phyloP scores from a whole-genome alignment of 1,140 invertebrate species.

The Drosophila littoralis region DNA sequence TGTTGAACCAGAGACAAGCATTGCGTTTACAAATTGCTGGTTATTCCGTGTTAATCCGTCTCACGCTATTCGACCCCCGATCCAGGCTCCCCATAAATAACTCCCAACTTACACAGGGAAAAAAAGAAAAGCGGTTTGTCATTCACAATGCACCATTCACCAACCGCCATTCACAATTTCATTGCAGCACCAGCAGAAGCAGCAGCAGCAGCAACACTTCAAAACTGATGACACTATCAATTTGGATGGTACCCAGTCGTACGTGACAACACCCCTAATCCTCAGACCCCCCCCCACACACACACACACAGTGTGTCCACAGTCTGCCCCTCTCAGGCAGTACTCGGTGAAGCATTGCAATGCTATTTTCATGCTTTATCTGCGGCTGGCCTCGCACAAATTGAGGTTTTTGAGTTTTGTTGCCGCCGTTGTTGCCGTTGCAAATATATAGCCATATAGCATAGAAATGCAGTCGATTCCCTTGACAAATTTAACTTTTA shows the following conservation, averaged over 20 bases:
- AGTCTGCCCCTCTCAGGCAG: neutral
- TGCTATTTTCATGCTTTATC: slow-evolving; percentile 69
- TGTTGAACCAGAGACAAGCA: neutral
- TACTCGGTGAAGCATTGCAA: slow-evolving; percentile 59
- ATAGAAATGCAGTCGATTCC: slow-evolving; percentile 73
- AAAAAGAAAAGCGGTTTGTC: slow-evolving; percentile 2
- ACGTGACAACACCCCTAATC: slow-evolving; percentile 13
- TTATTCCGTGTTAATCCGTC: slow-evolving; percentile 10
- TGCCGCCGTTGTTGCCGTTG: neutral
- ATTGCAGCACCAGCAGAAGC: slow-evolving; percentile 6
- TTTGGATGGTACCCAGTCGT: slow-evolving; percentile 46
- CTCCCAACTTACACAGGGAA: neutral
- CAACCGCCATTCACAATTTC: neutral
- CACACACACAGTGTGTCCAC: slow-evolving; percentile 1
- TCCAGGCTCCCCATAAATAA: neutral
- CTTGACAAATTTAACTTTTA: slow-evolving; percentile 74
- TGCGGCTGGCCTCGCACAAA: slow-evolving; percentile 68
- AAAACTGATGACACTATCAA: slow-evolving; percentile 77
- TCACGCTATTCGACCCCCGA: neutral
- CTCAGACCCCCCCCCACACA: neutral
- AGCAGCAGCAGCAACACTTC: slow-evolving; percentile 50
- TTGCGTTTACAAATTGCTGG: slow-evolving; percentile 27
- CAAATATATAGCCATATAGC: neutral
- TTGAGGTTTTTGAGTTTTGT: slow-evolving; percentile 49
- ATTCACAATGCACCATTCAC: neutral